Percentiles rank a stretch among this genome's conserved stretches.
Conservation (phyloP, 2,797 vertebrate species). For the Catamblyrhynchus diadema region DNA sequence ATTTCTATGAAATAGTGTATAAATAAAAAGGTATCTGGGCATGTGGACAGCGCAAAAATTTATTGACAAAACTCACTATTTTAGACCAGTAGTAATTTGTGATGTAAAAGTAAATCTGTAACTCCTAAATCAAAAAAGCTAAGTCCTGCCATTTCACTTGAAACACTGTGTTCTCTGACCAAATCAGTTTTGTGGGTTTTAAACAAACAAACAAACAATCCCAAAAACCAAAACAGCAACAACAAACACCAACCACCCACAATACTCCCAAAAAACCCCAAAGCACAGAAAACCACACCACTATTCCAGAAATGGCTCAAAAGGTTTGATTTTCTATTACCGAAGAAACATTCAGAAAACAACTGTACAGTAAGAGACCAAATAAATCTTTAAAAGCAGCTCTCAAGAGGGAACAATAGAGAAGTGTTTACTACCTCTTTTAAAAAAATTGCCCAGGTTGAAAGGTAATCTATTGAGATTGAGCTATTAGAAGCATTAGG, state of each 20-base stretch:
- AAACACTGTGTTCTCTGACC: background rate
- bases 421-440: background rate
- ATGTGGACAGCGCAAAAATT: background rate
- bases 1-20: background rate
- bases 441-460: background rate
- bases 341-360: background rate
- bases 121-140: background rate
- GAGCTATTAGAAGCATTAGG: background rate
- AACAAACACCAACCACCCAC: background rate
- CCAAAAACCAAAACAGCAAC: background rate
- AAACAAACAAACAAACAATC: background rate
- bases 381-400: constrained; percentile 10
- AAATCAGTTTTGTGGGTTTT: background rate
- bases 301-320: background rate
- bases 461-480: background rate
- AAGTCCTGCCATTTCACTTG: background rate
- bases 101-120: background rate
- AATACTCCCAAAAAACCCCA: background rate
- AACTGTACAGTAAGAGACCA: background rate
- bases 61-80: background rate
- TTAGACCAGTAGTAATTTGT: background rate
- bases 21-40: background rate
- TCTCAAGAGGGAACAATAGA: background rate
- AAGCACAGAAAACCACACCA: background rate
- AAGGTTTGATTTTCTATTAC: background rate